Evolutionary conservation across 2,797 vertebrate genomes (phyloP), one percentile per base, ranked within the genome.

Genomic region (Syngnathus rostellatus): DNA sequence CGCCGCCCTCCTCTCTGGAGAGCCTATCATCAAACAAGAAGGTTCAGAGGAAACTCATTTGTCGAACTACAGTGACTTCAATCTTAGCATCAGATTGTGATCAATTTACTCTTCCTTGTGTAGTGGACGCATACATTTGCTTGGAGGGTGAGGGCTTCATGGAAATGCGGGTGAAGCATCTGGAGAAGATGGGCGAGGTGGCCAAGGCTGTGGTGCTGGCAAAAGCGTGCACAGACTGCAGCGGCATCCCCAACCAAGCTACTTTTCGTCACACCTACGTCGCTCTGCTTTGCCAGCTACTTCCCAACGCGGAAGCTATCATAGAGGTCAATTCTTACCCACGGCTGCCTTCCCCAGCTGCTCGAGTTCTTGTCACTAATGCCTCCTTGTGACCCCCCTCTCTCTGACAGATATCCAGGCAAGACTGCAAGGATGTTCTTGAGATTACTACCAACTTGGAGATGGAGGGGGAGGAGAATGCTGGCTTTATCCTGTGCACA

Each of bases 361-460:
- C 45, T 46, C 43, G 2, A 14, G 10, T 9, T 23, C 25, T 54
- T 2, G 25, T 23, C n/a, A 23, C 4, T 4, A 54, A 54, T 25
- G 4, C 10, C 53, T 54, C 21, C 8, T 8, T 58, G 14, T 58
- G 55, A 38, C 14, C 31, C 38, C 31, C 53, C 12, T 14, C 23
- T 6, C n/a, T 7, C 50, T 68, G 60, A 50, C 75, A 99, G 97
- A 98, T 99, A 85, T 94, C 95, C 68, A 94, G 92, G 74, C 91
- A 99, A 62, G 94, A 99, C 85, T 95, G 94, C 75, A 97, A 98
- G 79, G 97, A 99, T 72, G 89, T 97, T 1, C 86, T 99, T 77
- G 96, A 99, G 80, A 94, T 98, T 73, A 98, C 98, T 58, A 94
- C 94, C 86, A 99, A 93, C 78, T 80, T 99, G 86, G 97, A 99